Evolutionary conservation across 2,113 vertebrate species (phyloP), one percentile per base, ranked within the genome.

Genomic region (Thunnus maccoyii): DNA sequence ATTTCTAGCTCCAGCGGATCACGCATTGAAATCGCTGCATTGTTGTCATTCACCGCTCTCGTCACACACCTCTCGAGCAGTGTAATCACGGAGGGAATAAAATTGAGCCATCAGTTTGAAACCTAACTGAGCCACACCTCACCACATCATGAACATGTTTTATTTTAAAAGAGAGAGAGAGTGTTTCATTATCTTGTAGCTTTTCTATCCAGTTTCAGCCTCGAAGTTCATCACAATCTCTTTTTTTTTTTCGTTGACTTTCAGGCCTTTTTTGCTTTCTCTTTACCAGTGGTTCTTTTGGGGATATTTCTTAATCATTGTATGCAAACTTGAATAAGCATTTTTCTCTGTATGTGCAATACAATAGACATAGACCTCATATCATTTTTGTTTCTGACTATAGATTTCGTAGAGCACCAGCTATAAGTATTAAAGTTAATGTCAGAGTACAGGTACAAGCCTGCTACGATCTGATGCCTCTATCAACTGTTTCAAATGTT

Each of bases 311-410:
- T 25, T 75, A 51, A 69, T 76, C 44, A 22, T 80, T 25, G 47
- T 78, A 78, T 73, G 76, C 73, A 85, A 88, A 93, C 90, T 86
- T 94, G 91, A 92, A 91, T 56, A 65, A 80, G 73, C 56, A 14
- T 88, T 82, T 83, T 69, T 79, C 65, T 89, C 72, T 79, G 50
- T 88, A 82, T 80, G 93, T 94, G 92, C 92, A 94, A 92, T 94
- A 92, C 75, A 66, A 78, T 76, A 76, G 76, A 83, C 82, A 15
- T 83, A 74, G 76, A 83, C 89, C 85, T 92, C 73, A 70, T 85
- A 51, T 78, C 44, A 14, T 50, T 15, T 51, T 64, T 56, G 32
- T 80, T 62, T 57, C 25, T 56, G 71, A 71, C 60, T 44, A 50
- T 71, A 76, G 48, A 74, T 74, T 73, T 77, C 62, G 62, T 50